A percentile compares a stretch with the other conserved stretches of the same genome.
Evolutionary conservation across 2,888 invertebrate species (phyloP).

Genomic region (Congeria kusceri): DNA sequence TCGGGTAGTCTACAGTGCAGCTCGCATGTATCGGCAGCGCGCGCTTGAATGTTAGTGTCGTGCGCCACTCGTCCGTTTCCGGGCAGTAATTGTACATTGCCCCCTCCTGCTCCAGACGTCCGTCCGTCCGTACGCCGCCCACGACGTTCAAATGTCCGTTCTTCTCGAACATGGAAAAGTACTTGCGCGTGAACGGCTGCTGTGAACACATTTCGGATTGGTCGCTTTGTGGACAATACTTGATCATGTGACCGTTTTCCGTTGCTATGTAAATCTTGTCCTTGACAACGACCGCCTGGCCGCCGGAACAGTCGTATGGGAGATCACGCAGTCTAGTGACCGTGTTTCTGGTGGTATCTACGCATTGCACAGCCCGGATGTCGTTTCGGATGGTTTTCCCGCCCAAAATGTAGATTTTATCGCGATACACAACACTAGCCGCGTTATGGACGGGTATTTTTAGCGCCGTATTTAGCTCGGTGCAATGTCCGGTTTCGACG

Average conservation of each 20-base stretch:
- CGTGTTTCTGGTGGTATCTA: slow-evolving; percentile 26
- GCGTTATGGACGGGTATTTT: slow-evolving; percentile 23
- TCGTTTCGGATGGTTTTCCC: slow-evolving; percentile 23
- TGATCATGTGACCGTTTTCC: slow-evolving; percentile 49
- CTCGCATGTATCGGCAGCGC: slow-evolving; percentile 25
- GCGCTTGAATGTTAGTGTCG: neutral
- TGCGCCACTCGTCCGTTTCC: slow-evolving; percentile 24
- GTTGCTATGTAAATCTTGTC: slow-evolving; percentile 42
- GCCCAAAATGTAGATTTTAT: slow-evolving; percentile 40
- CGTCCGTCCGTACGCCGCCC: slow-evolving; percentile 39
- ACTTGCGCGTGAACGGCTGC: slow-evolving; percentile 36
- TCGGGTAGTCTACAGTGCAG: slow-evolving; percentile 36
- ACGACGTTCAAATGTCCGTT: slow-evolving; percentile 25
- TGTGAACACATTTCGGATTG: slow-evolving; percentile 39
- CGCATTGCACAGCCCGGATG: slow-evolving; percentile 30
- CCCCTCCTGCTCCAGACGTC: neutral
- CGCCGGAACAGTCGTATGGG: slow-evolving; percentile 42
- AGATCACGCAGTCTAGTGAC: slow-evolving; percentile 26
- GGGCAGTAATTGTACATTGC: slow-evolving; percentile 29
- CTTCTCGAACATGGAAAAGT: slow-evolving; percentile 37
- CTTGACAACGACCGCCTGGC: slow-evolving; percentile 37
- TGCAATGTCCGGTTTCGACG: slow-evolving; percentile 12
- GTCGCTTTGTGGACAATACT: slow-evolving; percentile 24
- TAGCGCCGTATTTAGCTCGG: slow-evolving; percentile 16
- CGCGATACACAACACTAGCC: slow-evolving; percentile 3